phyloP scores from a whole-genome alignment of 1,140 invertebrate genomes.

The Agrypnia vestita region DNA sequence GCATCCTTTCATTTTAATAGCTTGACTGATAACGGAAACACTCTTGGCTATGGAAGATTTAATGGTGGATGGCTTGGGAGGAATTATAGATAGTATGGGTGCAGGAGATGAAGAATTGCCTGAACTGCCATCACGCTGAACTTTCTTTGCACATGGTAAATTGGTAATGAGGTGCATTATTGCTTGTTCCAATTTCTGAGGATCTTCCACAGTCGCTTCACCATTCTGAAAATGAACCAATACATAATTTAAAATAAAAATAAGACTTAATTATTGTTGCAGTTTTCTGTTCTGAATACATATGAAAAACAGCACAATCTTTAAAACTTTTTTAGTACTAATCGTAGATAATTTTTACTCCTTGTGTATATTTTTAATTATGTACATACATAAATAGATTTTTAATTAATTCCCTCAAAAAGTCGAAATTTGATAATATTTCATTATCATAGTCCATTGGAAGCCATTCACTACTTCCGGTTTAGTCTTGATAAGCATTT shows the following conservation, averaged over 20 bases:
- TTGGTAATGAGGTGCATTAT: constrained; percentile 81
- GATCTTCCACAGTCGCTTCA: constrained; percentile 76
- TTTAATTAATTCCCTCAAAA: too few species aligned
- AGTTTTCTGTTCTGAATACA: too few species aligned
- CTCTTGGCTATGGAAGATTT: constrained; percentile 73
- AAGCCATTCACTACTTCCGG: too few species aligned
- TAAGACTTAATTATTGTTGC: too few species aligned
- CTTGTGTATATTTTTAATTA: too few species aligned
- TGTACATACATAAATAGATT: too few species aligned
- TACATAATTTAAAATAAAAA: constrained; percentile 9
- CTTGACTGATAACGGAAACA: constrained; percentile 55
- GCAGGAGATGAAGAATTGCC: constrained; percentile 45
- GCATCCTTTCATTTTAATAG: constrained; percentile 37
- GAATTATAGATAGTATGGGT: constrained; percentile 68
- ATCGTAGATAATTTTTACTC: too few species aligned
- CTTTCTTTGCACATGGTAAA: constrained; percentile 68
- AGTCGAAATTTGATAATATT: too few species aligned
- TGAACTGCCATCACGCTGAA: constrained; percentile 32
- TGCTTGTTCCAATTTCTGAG: constrained; percentile 77
- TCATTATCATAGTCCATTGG: too few species aligned
- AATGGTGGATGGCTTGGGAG: constrained; percentile 70
- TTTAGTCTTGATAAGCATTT: too few species aligned
- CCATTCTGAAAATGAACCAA: constrained; percentile 43
- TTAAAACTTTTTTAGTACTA: too few species aligned
- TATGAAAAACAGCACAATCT: too few species aligned